Base-by-base conservation (phyloP, 1,140 invertebrate species). In the Ips nitidus region DNA sequence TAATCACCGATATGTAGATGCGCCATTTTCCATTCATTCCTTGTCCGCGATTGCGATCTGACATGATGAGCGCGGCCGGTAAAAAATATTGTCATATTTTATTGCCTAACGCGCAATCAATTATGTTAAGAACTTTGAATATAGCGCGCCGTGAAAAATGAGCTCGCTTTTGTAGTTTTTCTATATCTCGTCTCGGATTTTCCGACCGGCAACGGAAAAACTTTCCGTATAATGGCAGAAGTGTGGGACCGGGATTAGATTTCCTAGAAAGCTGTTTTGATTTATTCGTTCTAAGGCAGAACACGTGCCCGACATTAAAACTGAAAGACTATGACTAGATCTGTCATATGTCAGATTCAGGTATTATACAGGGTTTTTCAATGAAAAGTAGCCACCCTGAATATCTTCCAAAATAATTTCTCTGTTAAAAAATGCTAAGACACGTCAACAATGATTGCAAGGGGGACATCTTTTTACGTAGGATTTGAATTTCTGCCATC, bases 41-140 rank as follows among this genome's bases (percentile, higher is more conserved):
- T 74, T 80, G 80, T 8, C 80, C 92, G 91, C 88, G 83, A 85
- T 87, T 8, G 91, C 91, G 1, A 84, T 90, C n/a, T 92, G 91
- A 69, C 67, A 69, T 63, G 67, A 69, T 69, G 67, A 63, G 67
- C 67, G 67, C 53, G 47, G 47, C 57, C 43, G 53, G 67, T 63
- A 69, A 69, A 69, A 69, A 69, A 69, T 69, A 69, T 69, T 69
- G 67, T 63, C 67, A 62, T 69, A 63, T 69, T 69, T 69, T 69
- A 69, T 69, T 69, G 67, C 61, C 59, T 57, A 63, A 62, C 61
- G 59, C 59, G 61, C 53, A 69, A 69, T 69, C 67, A 63, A 69
- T 69, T 69, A 69, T 63, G 57, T 68, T 60, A 68, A 68, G 66
- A 68, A 66, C 64, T 58, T 66, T 59, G 57, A 60, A 61, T 53